Evolutionary conservation across 2,113 vertebrate genomes (phyloP).

Genomic region (Aythya baeri): DNA sequence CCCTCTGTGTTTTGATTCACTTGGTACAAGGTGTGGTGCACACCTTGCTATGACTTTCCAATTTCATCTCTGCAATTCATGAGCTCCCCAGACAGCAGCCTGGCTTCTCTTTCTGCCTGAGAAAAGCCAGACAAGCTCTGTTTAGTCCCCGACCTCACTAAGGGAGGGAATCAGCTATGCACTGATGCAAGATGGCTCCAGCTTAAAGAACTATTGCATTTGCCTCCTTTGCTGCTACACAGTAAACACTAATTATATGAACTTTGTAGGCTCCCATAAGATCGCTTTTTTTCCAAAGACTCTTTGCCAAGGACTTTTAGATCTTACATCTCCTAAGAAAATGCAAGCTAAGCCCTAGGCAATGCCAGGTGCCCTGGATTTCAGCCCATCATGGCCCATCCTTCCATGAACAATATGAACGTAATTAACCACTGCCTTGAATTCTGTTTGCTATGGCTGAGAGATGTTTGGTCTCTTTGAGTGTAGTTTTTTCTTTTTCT

Average conservation of each 20-base stretch:
- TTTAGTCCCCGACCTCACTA: background rate
- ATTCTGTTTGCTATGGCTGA: background rate
- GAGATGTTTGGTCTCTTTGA: background rate
- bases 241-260: background rate
- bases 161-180: background rate
- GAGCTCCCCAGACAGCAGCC: background rate
- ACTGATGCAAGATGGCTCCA: background rate
- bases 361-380: background rate
- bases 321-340: constrained; percentile 1
- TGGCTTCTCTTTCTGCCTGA: background rate
- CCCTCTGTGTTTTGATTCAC: background rate
- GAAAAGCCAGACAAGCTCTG: background rate
- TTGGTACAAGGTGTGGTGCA: background rate
- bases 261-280: background rate
- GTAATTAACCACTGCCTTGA: background rate
- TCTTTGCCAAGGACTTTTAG: background rate
- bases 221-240: background rate
- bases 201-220: background rate
- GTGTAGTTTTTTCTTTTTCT: background rate
- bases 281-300: constrained; percentile 9
- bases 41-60: background rate
- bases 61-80: background rate
- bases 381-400: background rate
- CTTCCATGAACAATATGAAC: background rate
- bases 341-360: background rate